Evolutionary conservation across 2,113 vertebrate species (phyloP).

Genomic region (Scomber japonicus): DNA sequence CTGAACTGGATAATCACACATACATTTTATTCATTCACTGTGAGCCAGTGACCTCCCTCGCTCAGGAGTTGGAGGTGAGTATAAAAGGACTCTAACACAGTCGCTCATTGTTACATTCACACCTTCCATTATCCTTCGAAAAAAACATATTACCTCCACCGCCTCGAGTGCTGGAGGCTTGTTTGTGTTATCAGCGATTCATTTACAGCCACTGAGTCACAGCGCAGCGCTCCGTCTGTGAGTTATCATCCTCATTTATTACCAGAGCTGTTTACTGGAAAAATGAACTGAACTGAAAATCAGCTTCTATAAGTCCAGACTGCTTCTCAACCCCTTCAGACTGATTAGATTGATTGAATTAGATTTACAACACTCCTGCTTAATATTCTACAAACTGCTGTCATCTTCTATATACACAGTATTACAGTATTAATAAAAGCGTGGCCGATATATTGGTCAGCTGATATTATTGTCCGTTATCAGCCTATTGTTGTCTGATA

Average conservation of each 20-base stretch:
- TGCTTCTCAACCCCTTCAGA: too few species aligned
- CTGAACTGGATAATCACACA: conserved; percentile 11
- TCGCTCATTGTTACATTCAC: conserved; percentile 33
- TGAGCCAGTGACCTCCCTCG: conserved; percentile 24
- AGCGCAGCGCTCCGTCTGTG: conserved; percentile 41
- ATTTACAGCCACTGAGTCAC: conserved; percentile 59
- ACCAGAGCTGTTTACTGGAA: conserved; percentile 7
- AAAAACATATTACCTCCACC: conserved; percentile 36
- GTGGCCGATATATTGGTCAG: too few species aligned
- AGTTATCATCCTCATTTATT: conserved; percentile 34
- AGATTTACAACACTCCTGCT: too few species aligned
- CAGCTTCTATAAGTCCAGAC: not conserved
- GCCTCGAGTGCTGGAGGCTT: conserved; percentile 35
- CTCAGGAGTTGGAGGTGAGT: conserved; percentile 16
- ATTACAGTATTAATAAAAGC: too few species aligned
- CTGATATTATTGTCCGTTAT: too few species aligned
- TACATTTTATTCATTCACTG: conserved; percentile 12
- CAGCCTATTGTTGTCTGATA: too few species aligned
- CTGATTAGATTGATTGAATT: too few species aligned
- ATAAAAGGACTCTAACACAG: conserved; percentile 3
- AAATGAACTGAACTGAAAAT: not conserved
- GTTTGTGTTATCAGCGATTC: conserved; percentile 49
- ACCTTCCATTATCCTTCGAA: conserved; percentile 55
- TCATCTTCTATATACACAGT: too few species aligned
- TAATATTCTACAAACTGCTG: too few species aligned